Evolutionary conservation across 1,140 invertebrate species (phyloP).

Genomic region (Heterodera schachtii): DNA sequence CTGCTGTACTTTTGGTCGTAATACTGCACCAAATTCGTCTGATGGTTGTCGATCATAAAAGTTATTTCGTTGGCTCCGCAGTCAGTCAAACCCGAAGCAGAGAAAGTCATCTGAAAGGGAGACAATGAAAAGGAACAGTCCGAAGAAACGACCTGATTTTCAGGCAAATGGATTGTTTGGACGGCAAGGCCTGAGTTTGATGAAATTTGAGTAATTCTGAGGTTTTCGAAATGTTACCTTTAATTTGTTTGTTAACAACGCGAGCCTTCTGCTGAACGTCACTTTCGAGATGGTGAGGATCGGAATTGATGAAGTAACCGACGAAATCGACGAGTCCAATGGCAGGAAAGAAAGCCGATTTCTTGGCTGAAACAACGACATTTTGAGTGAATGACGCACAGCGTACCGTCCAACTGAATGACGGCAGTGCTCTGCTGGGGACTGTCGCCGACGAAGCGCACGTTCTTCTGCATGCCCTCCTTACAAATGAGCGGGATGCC

Average conservation of each 20-base stretch:
- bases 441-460: conserved; percentile 37
- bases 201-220: background rate
- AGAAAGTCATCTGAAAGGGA: conserved; percentile 3
- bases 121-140: background rate
- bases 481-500: conserved; percentile 34
- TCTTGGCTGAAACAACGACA: conserved; percentile 29
- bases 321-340: conserved; percentile 11
- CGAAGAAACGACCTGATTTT: background rate
- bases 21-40: conserved; percentile 26
- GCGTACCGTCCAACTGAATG: conserved; percentile 37
- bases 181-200: conserved; percentile 5
- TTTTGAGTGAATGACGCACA: background rate
- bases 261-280: background rate
- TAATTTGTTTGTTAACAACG: conserved; percentile 31
- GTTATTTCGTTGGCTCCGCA: conserved; percentile 11
- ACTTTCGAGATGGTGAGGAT: background rate
- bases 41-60: conserved; percentile 18
- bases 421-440: conserved; percentile 11
- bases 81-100: conserved; percentile 4
- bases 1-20: background rate
- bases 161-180: conserved; percentile 4
- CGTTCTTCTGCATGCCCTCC: conserved; percentile 44
- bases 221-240: conserved; percentile 17
- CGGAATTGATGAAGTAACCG: background rate
- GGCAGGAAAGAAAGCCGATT: conserved; percentile 39